Evolutionary conservation across 2,888 invertebrate genomes (phyloP), one percentile per base, ranked within the genome.

Genomic region (Synergus itoensis): DNA sequence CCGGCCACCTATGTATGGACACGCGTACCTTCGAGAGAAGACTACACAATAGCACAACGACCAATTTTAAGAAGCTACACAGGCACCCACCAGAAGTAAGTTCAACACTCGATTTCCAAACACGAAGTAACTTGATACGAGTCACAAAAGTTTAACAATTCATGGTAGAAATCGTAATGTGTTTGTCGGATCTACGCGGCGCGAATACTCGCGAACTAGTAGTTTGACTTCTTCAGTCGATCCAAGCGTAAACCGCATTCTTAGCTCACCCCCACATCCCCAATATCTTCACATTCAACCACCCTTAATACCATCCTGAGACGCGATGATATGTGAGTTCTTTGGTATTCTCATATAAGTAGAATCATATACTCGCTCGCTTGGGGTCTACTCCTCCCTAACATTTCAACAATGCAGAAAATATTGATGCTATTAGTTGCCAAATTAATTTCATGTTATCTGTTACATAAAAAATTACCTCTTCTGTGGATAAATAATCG

Each of bases 141-240:
- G 21, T n/a, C 2, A 18, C 9, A 7, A 53, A 53, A 18, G 12
- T 62, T 62, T 12, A 62, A 41, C 0, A 41, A 8, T 40, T 18
- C 60, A 4, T 16, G 11, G 11, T 53, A 18, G 16, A 64, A 40
- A 40, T 64, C 43, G 9, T 36, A 48, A 7, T 14, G 43, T 76
- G 76, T 14, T 41, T 76, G 76, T 41, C 60, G 18, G 53, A 36
- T 60, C 60, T 41, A 77, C 40, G 53, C 77, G 67, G 18, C 57
- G 57, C 14, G 64, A 67, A 21, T n/a, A n/a, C 77, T 60, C 67
- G 21, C 67, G 65, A 77, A 60, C 77, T 45, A 77, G 67, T 67
- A 28, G 60, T 67, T 41, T 14, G 16, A 69, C 60, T 57, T 53
- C 43, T 53, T 63, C 65, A 77, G 65, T 57, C 43, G 45, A 48